Evolutionary conservation across 2,797 vertebrate species (phyloP), one percentile per base, ranked within the genome.

Genomic region (Eulemur coronatus): DNA sequence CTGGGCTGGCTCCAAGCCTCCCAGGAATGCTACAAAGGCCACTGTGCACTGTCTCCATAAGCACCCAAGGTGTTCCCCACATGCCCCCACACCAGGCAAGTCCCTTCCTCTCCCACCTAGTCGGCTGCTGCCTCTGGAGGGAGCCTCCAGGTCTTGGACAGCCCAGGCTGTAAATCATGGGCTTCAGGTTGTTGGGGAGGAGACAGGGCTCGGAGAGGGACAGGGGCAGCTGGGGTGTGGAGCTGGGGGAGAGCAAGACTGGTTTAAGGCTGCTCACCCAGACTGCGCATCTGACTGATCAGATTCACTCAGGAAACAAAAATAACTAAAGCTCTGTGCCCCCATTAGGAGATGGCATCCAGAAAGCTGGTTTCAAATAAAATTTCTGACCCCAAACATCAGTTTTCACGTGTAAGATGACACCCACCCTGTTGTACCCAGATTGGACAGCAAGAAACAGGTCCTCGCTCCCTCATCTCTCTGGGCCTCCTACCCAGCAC

Each of bases 321-420:
- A 92, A 35, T 59, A 73, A 52, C 10, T 1, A 75, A n/a, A 89
- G 59, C 46, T 43, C 43, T 89, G 78, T 82, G 55, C 79, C 89
- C 43, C 76, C 75, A 24, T 28, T n/a, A n/a, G 15, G 63, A 81
- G 48, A 73, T 75, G 72, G n/a, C 7, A 69, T 84, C 52, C 43
- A 63, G 86, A 93, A 89, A 85, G 38, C 84, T 70, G 63, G 30
- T 55, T 89, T 92, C 87, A 76, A 96, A 65, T 24, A 79, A 75
- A 89, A 95, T 96, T 78, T 63, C 88, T 86, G 65, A 28, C 43
- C 30, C 43, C 30, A 20, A 75, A 63, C 18, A 6, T 82, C 78
- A 78, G 94, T 92, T 84, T 88, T 75, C 69, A 63, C 72, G 24
- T 33, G 17, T 33, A 43, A 80, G 87, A 65, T 67, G 59, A n/a